Evolutionary conservation across 2,797 vertebrate genomes (phyloP), one percentile per base, ranked within the genome.

Genomic region (Acanthurus tractus): DNA sequence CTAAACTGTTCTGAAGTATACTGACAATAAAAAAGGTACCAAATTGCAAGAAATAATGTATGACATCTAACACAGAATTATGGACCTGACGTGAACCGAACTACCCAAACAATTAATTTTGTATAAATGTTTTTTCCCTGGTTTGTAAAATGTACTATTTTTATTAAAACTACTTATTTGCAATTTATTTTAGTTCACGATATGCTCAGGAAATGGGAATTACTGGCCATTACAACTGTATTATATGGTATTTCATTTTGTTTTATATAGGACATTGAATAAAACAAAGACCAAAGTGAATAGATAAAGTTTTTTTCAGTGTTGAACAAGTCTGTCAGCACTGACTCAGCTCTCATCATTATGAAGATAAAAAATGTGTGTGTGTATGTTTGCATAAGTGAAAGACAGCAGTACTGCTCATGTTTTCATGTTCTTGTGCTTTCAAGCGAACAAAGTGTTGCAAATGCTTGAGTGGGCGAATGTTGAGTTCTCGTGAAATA

Each of bases 401-500:
- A 48, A 22, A 48, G 50, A 58, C 46, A 50, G 42, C 3, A 0
- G 18, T 23, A 14, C 11, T 34, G 23, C 6, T 8, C n/a, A 73
- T 58, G n/a, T 56, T 54, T 50, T 46, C 22, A 68, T 69, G 65
- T 63, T 69, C 2, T 44, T 61, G 45, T 78, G 66, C 64, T 72
- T 61, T 57, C 36, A 44, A 49, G 25, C 6, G 18, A 11, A 61
- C 18, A 69, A 63, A 68, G 58, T 50, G 34, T 46, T 59, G 46
- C 57, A 46, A 72, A 63, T 0, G 5, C 53, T 55, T 13, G 44
- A 76, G 81, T 76, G 40, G 72, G 74, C 20, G 71, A 87, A 81
- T 62, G 50, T 34, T 79, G 59, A 70, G 74, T 82, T 80, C 68
- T 87, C 78, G 81, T 70, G 76, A 91, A 79, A 86, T 74, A 10